Conservation (phyloP, 2,113 vertebrate species). For the Columbina picui region DNA sequence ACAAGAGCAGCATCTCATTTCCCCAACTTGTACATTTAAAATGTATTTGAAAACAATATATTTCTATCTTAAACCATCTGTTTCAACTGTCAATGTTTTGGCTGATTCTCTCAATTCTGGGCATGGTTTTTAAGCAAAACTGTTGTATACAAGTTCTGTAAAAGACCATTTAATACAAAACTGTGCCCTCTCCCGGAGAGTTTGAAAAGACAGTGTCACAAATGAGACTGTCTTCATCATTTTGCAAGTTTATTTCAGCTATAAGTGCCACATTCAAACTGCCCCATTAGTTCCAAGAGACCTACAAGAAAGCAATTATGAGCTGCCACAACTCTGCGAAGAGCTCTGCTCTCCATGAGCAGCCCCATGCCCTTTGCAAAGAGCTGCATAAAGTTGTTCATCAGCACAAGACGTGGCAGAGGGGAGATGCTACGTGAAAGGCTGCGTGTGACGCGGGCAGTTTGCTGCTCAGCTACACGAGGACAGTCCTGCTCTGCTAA, state of each 20-base stretch:
- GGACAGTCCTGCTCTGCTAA: background rate
- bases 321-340: background rate
- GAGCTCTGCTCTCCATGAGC: background rate
- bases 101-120: background rate
- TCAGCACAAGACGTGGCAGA: background rate
- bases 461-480: rapidly evolving
- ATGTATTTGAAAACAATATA: background rate
- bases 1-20: background rate
- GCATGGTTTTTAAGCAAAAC: background rate
- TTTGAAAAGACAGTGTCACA: background rate
- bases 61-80: background rate
- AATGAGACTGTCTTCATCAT: background rate
- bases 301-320: background rate
- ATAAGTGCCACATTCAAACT: background rate
- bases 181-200: background rate
- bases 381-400: background rate
- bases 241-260: background rate
- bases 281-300: background rate
- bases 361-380: background rate
- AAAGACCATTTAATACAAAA: background rate
- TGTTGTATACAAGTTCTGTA: background rate
- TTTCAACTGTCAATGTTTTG: background rate
- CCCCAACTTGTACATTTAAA: background rate
- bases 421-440: background rate
- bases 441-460: background rate